Conservation (phyloP, 2,113 vertebrate genomes). For the Struthidea cinerea region DNA sequence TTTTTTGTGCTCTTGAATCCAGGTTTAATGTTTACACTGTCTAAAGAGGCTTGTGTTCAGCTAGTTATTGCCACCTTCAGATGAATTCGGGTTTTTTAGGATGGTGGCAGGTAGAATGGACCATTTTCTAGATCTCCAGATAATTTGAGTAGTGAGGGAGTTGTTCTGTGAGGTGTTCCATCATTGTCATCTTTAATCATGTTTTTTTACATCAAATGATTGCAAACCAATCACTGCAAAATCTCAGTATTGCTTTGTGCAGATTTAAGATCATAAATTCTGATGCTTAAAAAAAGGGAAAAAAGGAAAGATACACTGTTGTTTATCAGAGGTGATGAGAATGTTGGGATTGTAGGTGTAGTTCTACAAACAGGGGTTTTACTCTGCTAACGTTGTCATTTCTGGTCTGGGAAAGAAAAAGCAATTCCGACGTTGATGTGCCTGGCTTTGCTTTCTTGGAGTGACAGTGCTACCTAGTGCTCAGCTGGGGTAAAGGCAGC, state of each 20-base stretch:
- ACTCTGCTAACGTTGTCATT: fast-evolving
- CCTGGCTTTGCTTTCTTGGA: not conserved
- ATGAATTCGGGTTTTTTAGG: not conserved
- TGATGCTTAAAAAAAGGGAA: not conserved
- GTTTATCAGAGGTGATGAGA: not conserved
- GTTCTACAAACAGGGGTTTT: not conserved
- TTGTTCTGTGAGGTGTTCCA: not conserved
- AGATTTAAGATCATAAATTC: not conserved
- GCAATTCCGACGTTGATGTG: not conserved
- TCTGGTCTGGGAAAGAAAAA: not conserved
- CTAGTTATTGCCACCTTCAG: not conserved
- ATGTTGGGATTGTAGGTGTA: not conserved
- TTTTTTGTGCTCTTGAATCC: not conserved
- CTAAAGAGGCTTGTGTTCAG: not conserved
- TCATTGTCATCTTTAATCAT: not conserved
- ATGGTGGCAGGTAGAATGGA: not conserved
- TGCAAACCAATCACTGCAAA: not conserved
- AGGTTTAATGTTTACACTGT: not conserved
- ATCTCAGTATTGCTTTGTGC: not conserved
- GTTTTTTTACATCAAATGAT: not conserved
- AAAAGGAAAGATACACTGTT: not conserved
- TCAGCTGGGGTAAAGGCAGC: not conserved
- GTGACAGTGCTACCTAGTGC: slow-evolving; percentile 59
- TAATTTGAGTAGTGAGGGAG: not conserved
- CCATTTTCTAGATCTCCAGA: not conserved